phyloP scores from a whole-genome alignment of 2,797 vertebrate species.

The Cryptoblepharus egeriae region DNA sequence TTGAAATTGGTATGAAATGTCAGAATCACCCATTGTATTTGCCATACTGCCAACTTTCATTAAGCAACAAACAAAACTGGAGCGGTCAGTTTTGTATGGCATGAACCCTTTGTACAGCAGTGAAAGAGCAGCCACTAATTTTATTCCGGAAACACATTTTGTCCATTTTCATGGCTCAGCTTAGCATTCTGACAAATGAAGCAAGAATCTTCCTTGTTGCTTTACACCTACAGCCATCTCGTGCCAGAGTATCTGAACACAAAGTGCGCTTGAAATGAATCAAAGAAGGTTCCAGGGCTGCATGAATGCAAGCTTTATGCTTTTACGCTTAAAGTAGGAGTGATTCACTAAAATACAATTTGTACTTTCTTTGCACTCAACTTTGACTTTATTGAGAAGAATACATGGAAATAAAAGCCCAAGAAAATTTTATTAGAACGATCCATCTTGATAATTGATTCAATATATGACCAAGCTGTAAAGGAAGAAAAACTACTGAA shows the following conservation, averaged over 20 bases:
- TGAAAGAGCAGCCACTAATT: neutral
- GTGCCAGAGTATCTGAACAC: conserved; percentile 26
- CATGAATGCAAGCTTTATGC: conserved; percentile 60
- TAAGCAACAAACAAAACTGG: too few relatives aligned
- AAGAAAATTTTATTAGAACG: conserved; percentile 11
- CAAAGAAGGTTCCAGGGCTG: conserved; percentile 43
- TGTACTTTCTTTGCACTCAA: conserved; percentile 52
- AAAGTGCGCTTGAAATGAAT: conserved; percentile 15
- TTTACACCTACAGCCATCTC: conserved; percentile 7
- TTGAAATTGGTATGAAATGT: neutral
- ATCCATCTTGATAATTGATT: conserved; percentile 55
- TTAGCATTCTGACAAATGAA: neutral
- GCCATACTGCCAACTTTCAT: neutral
- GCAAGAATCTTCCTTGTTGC: neutral
- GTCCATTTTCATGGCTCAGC: neutral
- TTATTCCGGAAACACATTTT: too few relatives aligned
- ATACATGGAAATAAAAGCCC: conserved; percentile 58
- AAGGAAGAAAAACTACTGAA: neutral
- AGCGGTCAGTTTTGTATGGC: neutral
- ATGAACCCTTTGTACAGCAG: neutral
- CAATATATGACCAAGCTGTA: neutral
- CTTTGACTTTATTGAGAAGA: conserved; percentile 65
- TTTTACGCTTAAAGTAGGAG: conserved; percentile 51
- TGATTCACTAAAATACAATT: conserved; percentile 73
- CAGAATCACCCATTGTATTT: neutral